Percentiles rank a stretch among this genome's conserved stretches.
Conservation (phyloP, 1,140 invertebrate species). For the Achroia grisella region DNA sequence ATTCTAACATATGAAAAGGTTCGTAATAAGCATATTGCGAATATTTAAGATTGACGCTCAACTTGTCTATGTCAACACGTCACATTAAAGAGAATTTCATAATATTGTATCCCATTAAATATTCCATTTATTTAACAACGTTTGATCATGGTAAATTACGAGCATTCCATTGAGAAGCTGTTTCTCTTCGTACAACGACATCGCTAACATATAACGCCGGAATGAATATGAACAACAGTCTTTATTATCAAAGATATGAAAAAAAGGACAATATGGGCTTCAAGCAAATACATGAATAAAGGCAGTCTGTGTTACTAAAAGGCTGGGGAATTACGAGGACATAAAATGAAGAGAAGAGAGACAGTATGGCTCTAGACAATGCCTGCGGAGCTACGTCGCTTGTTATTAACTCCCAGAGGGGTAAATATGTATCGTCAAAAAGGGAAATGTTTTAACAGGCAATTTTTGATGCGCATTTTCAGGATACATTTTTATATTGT, state of each 20-base stretch:
- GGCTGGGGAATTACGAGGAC: constrained; percentile 21
- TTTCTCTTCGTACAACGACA: neutral
- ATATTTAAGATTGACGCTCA: too few species aligned
- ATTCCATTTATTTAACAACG: too few species aligned
- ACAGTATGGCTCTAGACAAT: constrained; percentile 16
- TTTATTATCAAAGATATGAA: constrained; percentile 42
- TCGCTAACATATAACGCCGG: constrained; percentile 5
- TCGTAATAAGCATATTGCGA: too few species aligned
- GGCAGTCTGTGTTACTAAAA: constrained; percentile 29
- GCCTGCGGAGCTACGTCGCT: constrained; percentile 10
- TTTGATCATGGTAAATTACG: too few species aligned
- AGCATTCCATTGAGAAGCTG: too few species aligned
- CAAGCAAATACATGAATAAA: constrained; percentile 34
- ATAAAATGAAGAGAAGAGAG: constrained; percentile 25
- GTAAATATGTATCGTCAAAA: constrained; percentile 10
- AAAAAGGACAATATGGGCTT: constrained; percentile 35
- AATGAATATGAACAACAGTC: constrained; percentile 22
- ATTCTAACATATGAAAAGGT: too few species aligned
- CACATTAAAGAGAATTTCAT: too few species aligned
- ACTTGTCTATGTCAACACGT: too few species aligned
- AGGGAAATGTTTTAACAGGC: constrained; percentile 1
- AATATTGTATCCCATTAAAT: too few species aligned
- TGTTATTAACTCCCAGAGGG: constrained; percentile 18
- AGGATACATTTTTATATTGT: too few species aligned
- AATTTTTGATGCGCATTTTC: too few species aligned